Evolutionary conservation across 2,113 vertebrate species (phyloP), one percentile per base, ranked within the genome.

Genomic region (Heterochromis multidens): DNA sequence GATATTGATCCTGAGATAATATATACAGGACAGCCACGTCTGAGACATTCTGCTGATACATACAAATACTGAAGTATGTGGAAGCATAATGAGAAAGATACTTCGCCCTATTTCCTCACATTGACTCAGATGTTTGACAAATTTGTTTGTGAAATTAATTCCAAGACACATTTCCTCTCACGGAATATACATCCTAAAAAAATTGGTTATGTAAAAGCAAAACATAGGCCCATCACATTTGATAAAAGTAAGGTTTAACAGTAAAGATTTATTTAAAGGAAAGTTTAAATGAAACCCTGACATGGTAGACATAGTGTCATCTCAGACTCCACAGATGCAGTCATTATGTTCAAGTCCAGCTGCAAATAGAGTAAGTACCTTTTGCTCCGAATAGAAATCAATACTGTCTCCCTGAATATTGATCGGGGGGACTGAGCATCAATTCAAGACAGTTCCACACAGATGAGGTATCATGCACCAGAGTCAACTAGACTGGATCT

Each of bases 1-100:
- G 78, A 76, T 89, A 93, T 93, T 80, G 83, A 93, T 93, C 87
- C 56, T 33, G 72, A 91, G 92, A 87, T 89, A 80, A 92, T 81
- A 77, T 33, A 80, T 89, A 82, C 82, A 56, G 25, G 70, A 56
- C 23, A 29, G 62, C 46, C 61, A 81, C 56, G 3, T 89, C 76
- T 62, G 81, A 89, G 81, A 83, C 74, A 62, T 2, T 5, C 49
- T 81, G 77, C 40, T 79, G 74, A 88, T 25, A 1, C 9, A 72
- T 46, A 31, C 43, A 27, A 8, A 72, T 29, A 2, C 67, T 52
- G 43, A 21, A 17, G 43, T 52, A 29, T 29, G 43, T 72, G 31
- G 13, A 33, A 11, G 74, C 16, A 31, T 58, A 83, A 72, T 74
- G 82, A 77, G 37, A 29, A 23, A 13, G 21, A 33, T 31, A 79